Percentiles rank a stretch among this genome's conserved stretches.
Evolutionary conservation across 2,888 invertebrate genomes (phyloP).

Genomic region (Cartodere bifasciata): DNA sequence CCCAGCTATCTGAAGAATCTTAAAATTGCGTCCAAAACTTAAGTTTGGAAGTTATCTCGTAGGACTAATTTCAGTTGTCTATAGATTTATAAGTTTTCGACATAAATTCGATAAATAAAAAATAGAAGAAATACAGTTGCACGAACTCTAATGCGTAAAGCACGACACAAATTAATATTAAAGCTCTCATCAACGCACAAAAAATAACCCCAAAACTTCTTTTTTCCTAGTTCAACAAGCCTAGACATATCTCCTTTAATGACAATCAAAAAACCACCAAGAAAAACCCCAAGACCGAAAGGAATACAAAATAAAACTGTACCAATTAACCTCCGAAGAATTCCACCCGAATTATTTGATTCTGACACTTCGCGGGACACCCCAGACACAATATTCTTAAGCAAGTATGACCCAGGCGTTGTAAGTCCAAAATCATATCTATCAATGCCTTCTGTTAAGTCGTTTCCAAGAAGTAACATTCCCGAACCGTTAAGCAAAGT

Average conservation of each 20-base stretch:
- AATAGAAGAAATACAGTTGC: no score
- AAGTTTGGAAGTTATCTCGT: no score
- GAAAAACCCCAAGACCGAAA: conserved; percentile 25
- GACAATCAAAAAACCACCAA: conserved; percentile 25
- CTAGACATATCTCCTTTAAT: conserved; percentile 32
- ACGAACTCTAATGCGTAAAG: no score
- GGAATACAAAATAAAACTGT: conserved; percentile 31
- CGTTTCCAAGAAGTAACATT: conserved; percentile 66
- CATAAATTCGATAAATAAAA: no score
- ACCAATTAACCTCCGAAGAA: conserved; percentile 22
- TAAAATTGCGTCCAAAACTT: no score
- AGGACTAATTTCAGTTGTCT: no score
- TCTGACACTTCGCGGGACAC: conserved; percentile 27
- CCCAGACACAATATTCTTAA: conserved; percentile 23
- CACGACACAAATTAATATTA: no score
- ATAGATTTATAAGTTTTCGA: no score
- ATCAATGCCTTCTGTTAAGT: conserved; percentile 75
- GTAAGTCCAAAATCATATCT: conserved; percentile 60
- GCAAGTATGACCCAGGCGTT: conserved; percentile 28
- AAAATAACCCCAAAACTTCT: no score
- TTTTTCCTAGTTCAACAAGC: conserved; percentile 25
- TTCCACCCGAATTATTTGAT: conserved; percentile 24
- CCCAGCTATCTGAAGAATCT: no score
- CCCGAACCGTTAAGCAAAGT: conserved; percentile 69
- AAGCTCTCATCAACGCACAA: no score